phyloP scores from a whole-genome alignment of 2,888 invertebrate species.

The Thelaira solivaga region DNA sequence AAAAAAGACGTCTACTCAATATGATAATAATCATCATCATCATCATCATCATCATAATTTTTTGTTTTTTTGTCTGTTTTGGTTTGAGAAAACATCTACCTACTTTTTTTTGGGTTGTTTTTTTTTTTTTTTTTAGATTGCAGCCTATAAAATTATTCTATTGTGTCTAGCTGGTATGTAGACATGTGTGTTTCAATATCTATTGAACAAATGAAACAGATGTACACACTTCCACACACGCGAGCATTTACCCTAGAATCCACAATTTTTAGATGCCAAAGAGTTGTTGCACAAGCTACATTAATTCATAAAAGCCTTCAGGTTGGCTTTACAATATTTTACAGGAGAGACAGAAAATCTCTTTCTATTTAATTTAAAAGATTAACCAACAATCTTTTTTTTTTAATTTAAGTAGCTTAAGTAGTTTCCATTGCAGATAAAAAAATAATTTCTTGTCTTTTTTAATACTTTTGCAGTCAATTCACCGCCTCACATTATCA shows the following conservation, averaged over 20 bases:
- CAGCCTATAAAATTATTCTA: constrained; percentile 59
- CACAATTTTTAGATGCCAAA: no score
- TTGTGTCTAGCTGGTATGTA: constrained; percentile 42
- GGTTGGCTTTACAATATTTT: no score
- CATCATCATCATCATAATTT: constrained; percentile 16
- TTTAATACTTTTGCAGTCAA: constrained; percentile 80
- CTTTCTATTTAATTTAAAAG: no score
- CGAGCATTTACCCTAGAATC: no score
- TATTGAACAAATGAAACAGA: background rate
- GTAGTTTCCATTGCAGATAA: no score
- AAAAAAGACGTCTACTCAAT: no score
- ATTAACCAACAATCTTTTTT: no score
- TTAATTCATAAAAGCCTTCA: no score
- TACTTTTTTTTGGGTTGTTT: constrained; percentile 16
- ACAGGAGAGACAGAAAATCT: no score
- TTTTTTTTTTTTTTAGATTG: constrained; percentile 34
- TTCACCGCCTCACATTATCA: constrained; percentile 93
- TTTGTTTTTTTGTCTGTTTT: background rate
- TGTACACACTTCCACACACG: no score
- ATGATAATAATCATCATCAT: constrained; percentile 15
- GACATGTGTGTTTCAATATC: constrained; percentile 3
- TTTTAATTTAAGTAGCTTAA: no score
- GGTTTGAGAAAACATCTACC: constrained; percentile 28
- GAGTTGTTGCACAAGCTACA: background rate
- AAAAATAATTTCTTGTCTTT: no score